Evolutionary conservation across 2,888 invertebrate genomes (phyloP), one percentile per base, ranked within the genome.

Genomic region (Spodoptera picta): DNA sequence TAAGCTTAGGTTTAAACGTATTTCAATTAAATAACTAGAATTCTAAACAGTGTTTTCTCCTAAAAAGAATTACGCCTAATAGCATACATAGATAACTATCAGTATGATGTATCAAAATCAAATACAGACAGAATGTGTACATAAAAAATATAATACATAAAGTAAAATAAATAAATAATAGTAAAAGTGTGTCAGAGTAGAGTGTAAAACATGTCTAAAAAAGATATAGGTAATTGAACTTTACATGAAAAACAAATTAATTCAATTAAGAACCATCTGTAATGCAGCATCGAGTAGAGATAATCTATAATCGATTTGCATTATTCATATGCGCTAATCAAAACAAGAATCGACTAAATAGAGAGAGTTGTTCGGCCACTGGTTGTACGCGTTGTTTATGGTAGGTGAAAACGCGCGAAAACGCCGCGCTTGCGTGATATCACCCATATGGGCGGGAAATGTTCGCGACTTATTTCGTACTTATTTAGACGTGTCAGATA

Each of bases 381-480:
- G 47, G 49, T 53, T 59, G 50, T 50, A 66, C 58, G 72, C 63
- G 73, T 75, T 64, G 70, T 77, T 80, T 85, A 84, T 84, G 83
- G 83, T 81, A 62, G 83, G 87, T 80, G 84, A 85, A 85, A 86
- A 85, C 80, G 82, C 84, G 84, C 77, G 83, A 83, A 84, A 82
- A 81, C 70, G 58, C 53, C 53, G 57, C 60, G 61, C 60, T 83
- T 73, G 80, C 75, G 77, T 79, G 77, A 73, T 68, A 67, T 45
- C 53, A 71, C 73, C 60, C 56, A 59, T 71, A 57, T 43, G 72
- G 55, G 65, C 60, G 66, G 65, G 60, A 71, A 72, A 59, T 43
- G 23, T 58, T 54, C 42, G 36, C 46, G 19, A 51, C 41, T 72
- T 36, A 60, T 59, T 27, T 27, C 4, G 27, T 27, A 27, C 27